Conservation (phyloP, 2,888 invertebrate species). For the Pterostichus niger region DNA sequence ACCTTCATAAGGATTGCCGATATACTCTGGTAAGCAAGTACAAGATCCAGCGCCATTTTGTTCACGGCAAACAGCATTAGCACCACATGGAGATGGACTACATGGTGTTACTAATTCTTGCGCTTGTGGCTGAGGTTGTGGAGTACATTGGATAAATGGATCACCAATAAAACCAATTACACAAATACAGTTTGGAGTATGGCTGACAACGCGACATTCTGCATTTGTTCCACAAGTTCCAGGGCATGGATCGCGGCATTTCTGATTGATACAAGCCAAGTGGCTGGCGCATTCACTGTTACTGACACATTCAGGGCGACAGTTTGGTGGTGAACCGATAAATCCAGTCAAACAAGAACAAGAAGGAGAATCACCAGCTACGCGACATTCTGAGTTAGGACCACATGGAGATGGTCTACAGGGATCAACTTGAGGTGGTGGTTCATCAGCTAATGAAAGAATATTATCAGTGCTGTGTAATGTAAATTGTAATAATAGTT, state of each 20-base stretch:
- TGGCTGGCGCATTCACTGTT: conserved; percentile 86
- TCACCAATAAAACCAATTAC: conserved; percentile 82
- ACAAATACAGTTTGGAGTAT: conserved; percentile 89
- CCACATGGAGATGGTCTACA: conserved; percentile 84
- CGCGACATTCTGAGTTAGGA: conserved; percentile 82
- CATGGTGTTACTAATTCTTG: conserved; percentile 76
- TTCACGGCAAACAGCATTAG: conserved; percentile 85
- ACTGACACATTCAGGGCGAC: conserved; percentile 86
- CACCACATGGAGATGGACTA: conserved; percentile 82
- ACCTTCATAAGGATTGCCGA: conserved; percentile 88
- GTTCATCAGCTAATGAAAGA: conserved; percentile 71
- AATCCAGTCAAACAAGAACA: conserved; percentile 87
- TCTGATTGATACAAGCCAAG: conserved; percentile 85
- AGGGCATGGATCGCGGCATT: conserved; percentile 87
- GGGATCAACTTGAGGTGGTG: conserved; percentile 75
- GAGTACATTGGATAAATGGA: conserved; percentile 83
- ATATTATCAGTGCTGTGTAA: too few species aligned
- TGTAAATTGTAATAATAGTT: conserved; percentile 48
- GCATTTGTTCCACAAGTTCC: conserved; percentile 86
- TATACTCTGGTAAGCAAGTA: conserved; percentile 84
- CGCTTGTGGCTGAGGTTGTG: conserved; percentile 76
- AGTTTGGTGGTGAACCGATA: conserved; percentile 86
- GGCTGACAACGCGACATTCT: conserved; percentile 87
- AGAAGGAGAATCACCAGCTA: conserved; percentile 83
- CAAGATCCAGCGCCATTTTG: conserved; percentile 84